These are phyloP conservation scores for Heliconius erato DNA, from an alignment of 2,888 invertebrate genomes.

Conservation along the genomic window DNA sequence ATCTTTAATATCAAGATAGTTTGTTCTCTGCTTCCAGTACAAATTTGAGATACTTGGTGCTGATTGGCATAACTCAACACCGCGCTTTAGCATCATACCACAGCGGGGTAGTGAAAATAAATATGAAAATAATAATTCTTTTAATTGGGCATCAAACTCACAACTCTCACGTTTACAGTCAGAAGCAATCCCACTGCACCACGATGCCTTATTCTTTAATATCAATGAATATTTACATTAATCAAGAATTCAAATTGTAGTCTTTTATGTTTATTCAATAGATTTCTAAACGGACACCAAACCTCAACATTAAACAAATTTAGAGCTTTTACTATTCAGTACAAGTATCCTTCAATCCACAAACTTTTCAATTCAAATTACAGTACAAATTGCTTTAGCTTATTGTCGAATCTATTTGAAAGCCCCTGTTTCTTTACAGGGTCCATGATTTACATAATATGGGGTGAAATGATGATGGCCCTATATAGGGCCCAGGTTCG, in stretches of 20 bases:
- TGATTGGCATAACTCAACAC: not conserved
- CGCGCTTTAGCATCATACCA: not conserved
- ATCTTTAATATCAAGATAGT: no score
- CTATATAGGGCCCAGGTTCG: no score
- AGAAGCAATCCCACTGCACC: no score
- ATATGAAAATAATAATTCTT: no score
- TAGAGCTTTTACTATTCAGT: not conserved
- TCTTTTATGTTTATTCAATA: not conserved
- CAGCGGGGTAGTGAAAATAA: no score
- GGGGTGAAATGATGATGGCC: not conserved
- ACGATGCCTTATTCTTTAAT: not conserved
- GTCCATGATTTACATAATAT: conserved; percentile 2
- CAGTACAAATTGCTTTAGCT: conserved; percentile 29
- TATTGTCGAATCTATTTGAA: conserved; percentile 26
- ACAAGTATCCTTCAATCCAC: conserved; percentile 27
- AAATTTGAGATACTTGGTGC: no score
- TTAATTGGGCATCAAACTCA: no score
- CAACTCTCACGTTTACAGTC: not conserved
- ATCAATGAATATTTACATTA: not conserved
- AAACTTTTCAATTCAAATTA: conserved; percentile 28
- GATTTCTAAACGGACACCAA: not conserved
- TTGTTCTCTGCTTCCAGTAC: not conserved
- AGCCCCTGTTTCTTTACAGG: not conserved
- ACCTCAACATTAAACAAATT: not conserved
- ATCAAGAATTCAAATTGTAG: not conserved